Evolutionary conservation across 35 echinoderm and acorn worm species (phyloP), one percentile per base, ranked within the genome.

Genomic region (Ophiothrix spiculata): DNA sequence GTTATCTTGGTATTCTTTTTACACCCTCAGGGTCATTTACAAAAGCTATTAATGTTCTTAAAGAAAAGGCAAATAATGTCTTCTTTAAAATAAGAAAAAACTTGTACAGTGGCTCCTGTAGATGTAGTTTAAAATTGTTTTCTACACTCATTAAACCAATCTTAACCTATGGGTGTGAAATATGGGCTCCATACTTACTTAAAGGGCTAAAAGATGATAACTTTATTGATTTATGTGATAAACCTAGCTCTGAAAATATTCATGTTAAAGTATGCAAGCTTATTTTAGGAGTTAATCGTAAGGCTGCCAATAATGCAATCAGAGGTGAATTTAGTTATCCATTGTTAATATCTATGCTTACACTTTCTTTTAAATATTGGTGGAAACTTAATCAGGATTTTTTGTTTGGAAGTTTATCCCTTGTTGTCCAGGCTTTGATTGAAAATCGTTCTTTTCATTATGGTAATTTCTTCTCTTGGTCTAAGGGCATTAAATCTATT

Each of bases 291-390:
- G n/a, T n/a, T n/a, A n/a, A n/a, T n/a, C n/a, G n/a, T n/a, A n/a
- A n/a, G n/a, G n/a, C n/a, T n/a, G n/a, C n/a, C n/a, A n/a, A n/a
- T n/a, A n/a, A n/a, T 69, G n/a, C n/a, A 12, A 28, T 69, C 29
- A 69, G 60, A 69, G 60, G 16, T 69, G 60, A 69, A 69, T 69
- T 69, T 25, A 69, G 60, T 25, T 69, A 69, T 69, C 60, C 8
- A 69, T 2, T 69, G 23, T 69, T 69, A 2, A 69, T 69, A 25
- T n/a, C 17, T 15, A 69, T 69, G 60, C 60, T 69, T 69, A 28
- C 60, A 69, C 60, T 69, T 69, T n/a, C 60, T 69, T 69, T 69
- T 2, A 69, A 69, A 69, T 69, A 69, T 69, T 69, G 60, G 60
- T 69, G 60, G 60, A 69, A n/a, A 69, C 60, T 69, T 15, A 69